Percentiles rank a stretch among this genome's conserved stretches.
Conservation (phyloP, 1,140 invertebrate species). For the Drosophila quadrilineata region DNA sequence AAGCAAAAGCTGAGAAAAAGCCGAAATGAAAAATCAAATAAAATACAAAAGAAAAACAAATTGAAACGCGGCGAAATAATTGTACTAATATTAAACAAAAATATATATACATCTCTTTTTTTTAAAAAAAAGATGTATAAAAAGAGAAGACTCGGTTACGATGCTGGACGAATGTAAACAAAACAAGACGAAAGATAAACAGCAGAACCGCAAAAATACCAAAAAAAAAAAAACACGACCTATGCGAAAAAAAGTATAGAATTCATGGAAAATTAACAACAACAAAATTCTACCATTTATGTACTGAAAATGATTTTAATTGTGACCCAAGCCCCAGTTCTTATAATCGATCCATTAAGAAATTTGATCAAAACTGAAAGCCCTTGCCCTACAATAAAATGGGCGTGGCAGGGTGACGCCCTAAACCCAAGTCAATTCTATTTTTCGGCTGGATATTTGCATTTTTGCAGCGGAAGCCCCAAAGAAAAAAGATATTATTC, state of each 20-base stretch:
- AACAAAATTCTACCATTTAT: constrained; percentile 31
- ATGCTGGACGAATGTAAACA: constrained; percentile 68
- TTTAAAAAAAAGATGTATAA: constrained; percentile 4
- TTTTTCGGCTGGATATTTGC: constrained; percentile 20
- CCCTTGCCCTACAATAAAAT: constrained; percentile 5
- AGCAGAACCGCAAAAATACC: constrained; percentile 62
- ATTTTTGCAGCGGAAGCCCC: constrained; percentile 24
- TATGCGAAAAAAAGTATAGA: constrained; percentile 2
- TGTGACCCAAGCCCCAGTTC: not conserved
- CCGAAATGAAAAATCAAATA: constrained; percentile 68
- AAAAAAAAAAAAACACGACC: constrained; percentile 20
- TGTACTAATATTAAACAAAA: constrained; percentile 30
- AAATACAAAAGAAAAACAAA: constrained; percentile 77
- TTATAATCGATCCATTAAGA: constrained; percentile 17
- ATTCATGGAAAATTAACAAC: constrained; percentile 21
- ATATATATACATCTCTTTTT: not conserved
- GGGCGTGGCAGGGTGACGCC: not conserved
- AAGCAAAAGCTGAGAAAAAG: constrained; percentile 9
- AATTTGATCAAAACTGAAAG: constrained; percentile 19
- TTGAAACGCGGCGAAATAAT: constrained; percentile 45
- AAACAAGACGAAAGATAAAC: constrained; percentile 75
- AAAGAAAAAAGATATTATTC: not conserved
- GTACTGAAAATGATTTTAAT: constrained; percentile 30
- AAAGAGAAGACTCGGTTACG: constrained; percentile 10
- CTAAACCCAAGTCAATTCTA: not conserved